A percentile compares a stretch with the other conserved stretches of the same genome.
These are phyloP conservation scores for Mesochorus sp. DNA, from an alignment of 2,888 invertebrate genomes.

Conservation along the genomic window DNA sequence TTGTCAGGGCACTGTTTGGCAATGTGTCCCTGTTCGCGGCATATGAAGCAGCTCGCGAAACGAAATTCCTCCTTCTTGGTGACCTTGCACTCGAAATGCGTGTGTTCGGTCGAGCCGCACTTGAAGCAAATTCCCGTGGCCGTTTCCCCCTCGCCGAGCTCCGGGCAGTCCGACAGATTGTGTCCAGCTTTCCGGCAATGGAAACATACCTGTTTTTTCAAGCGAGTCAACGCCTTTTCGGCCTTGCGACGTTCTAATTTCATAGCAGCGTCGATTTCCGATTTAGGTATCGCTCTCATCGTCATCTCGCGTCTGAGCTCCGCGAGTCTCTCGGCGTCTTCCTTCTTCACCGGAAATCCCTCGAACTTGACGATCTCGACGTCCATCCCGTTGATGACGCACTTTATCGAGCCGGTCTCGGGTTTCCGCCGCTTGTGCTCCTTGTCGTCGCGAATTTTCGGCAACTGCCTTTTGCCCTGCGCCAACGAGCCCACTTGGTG, in stretches of 20 bases:
- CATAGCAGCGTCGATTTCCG: slow-evolving; percentile 86
- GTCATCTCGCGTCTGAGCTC: slow-evolving; percentile 86
- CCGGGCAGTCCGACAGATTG: slow-evolving; percentile 91
- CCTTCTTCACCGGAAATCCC: slow-evolving; percentile 88
- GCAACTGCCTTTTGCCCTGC: slow-evolving; percentile 77
- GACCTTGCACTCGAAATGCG: slow-evolving; percentile 89
- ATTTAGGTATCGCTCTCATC: slow-evolving; percentile 86
- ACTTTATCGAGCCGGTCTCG: slow-evolving; percentile 80
- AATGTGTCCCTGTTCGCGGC: slow-evolving; percentile 93
- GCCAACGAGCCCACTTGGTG: no score
- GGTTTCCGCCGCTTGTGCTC: slow-evolving; percentile 80
- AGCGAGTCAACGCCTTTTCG: slow-evolving; percentile 87
- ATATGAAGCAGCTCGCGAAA: slow-evolving; percentile 95
- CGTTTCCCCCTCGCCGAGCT: slow-evolving; percentile 84
- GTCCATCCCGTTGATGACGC: slow-evolving; percentile 86
- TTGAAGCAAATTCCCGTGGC: slow-evolving; percentile 91
- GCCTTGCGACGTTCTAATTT: slow-evolving; percentile 88
- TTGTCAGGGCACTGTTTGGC: slow-evolving; percentile 95
- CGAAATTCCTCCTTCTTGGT: slow-evolving; percentile 87
- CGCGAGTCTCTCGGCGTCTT: slow-evolving; percentile 86
- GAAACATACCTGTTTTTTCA: slow-evolving; percentile 89
- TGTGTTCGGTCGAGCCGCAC: slow-evolving; percentile 95
- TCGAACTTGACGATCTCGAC: slow-evolving; percentile 86
- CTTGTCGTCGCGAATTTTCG: slow-evolving; percentile 82
- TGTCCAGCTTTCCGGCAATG: slow-evolving; percentile 92